Conservation (phyloP, 2,888 invertebrate species). For the Cantharis flavilabris region DNA sequence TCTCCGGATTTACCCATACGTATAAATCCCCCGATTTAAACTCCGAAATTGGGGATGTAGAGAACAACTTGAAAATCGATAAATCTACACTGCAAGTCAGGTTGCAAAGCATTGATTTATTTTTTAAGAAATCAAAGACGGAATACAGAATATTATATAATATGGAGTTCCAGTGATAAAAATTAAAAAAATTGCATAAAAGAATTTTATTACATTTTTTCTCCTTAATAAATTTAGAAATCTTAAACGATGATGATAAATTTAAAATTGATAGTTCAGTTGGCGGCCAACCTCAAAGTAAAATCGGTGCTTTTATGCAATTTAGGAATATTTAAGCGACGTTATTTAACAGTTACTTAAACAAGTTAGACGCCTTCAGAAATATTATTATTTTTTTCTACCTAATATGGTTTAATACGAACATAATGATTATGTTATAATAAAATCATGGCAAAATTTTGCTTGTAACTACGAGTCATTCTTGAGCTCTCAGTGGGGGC, state of each 20-base stretch:
- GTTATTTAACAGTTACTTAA: background rate
- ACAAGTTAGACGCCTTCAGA: background rate
- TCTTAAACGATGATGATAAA: background rate
- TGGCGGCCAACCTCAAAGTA: background rate
- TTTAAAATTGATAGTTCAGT: background rate
- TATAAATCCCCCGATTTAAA: no score
- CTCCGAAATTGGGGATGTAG: no score
- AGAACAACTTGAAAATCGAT: no score
- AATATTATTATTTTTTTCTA: background rate
- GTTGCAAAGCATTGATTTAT: no score
- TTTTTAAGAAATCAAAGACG: no score
- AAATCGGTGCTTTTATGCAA: background rate
- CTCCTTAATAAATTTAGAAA: background rate
- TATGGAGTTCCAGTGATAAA: no score
- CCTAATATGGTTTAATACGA: background rate
- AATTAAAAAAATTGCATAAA: background rate
- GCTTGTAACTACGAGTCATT: no score
- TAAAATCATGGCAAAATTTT: background rate
- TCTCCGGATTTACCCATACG: no score
- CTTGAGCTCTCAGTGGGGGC: background rate
- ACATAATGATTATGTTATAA: background rate
- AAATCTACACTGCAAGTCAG: no score
- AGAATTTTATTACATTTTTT: background rate
- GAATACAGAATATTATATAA: no score
- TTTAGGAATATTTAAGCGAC: background rate